These are phyloP conservation scores for Ophonus ardosiacus DNA, from an alignment of 2,888 invertebrate species.

Conservation along the genomic window DNA sequence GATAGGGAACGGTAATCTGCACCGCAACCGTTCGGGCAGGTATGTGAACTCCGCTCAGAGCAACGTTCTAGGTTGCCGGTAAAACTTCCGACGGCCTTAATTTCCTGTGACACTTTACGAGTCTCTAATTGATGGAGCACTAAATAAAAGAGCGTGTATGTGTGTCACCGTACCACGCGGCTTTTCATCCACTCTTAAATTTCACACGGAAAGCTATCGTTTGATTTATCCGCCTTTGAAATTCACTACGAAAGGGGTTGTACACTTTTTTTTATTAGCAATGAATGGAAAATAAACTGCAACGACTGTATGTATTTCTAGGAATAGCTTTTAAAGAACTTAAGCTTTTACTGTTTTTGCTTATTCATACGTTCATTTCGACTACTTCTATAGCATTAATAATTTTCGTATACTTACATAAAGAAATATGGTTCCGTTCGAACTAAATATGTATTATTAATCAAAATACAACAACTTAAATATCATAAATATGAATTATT, in stretches of 20 bases:
- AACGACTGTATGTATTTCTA: neutral
- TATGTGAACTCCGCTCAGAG: slow-evolving; percentile 13
- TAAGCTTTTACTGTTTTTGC: neutral
- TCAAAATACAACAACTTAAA: no score
- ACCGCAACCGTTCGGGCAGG: neutral
- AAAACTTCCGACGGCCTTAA: slow-evolving; percentile 49
- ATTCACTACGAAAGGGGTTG: slow-evolving; percentile 4
- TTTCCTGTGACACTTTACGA: slow-evolving; percentile 56
- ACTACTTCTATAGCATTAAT: neutral
- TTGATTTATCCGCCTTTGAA: slow-evolving; percentile 40
- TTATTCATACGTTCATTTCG: neutral
- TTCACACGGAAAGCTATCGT: slow-evolving; percentile 28
- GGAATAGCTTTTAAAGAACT: neutral
- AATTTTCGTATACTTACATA: neutral
- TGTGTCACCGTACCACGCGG: slow-evolving; percentile 30
- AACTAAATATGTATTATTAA: neutral
- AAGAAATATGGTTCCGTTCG: neutral
- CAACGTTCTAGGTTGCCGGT: slow-evolving; percentile 21
- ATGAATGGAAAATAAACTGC: slow-evolving; percentile 6
- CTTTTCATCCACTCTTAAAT: slow-evolving; percentile 42
- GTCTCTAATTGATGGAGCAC: slow-evolving; percentile 58
- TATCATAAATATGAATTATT: no score
- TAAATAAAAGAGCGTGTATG: slow-evolving; percentile 50
- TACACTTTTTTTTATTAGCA: slow-evolving; percentile 20
- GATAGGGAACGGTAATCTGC: neutral